A percentile compares a stretch with the other conserved stretches of the same genome.
Conservation (phyloP, 2,113 vertebrate genomes). For the Hemiscyllium ocellatum region DNA sequence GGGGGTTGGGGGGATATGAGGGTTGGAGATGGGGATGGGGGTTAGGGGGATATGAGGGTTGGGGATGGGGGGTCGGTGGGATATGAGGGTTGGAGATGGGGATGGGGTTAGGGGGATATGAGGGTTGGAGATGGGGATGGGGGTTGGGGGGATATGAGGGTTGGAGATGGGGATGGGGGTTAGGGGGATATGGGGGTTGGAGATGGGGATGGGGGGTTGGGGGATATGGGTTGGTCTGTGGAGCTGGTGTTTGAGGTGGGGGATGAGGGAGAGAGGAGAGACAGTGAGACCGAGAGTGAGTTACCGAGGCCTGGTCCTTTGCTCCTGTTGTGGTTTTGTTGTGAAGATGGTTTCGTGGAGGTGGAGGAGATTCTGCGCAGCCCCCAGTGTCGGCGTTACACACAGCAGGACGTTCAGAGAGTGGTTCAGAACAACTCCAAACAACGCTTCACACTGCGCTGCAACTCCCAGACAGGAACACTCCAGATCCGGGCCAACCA, state of each 20-base stretch:
- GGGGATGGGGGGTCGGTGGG: not conserved
- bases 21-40: not conserved
- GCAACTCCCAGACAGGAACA: slow-evolving; percentile 52
- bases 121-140: not conserved
- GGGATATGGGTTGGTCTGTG: too few relatives aligned
- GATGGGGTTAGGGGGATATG: too few relatives aligned
- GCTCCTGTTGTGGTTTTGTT: not conserved
- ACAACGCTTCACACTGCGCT: slow-evolving; percentile 65
- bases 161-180: not conserved
- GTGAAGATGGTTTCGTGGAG: slow-evolving; percentile 70
- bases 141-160: not conserved
- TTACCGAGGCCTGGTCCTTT: not conserved
- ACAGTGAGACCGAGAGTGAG: not conserved
- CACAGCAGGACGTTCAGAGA: slow-evolving; percentile 60
- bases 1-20: too few relatives aligned
- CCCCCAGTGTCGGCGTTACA: slow-evolving; percentile 63
- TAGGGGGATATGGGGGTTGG: not conserved
- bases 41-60: too few relatives aligned
- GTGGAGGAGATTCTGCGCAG: slow-evolving; percentile 63
- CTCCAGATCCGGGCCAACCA: slow-evolving; percentile 78
- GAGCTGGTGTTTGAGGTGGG: too few relatives aligned
- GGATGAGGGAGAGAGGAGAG: not conserved
- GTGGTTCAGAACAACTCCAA: slow-evolving; percentile 70
- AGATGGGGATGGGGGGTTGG: not conserved
- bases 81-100: not conserved